Evolutionary conservation across 2,888 invertebrate genomes (phyloP).

Genomic region (Mermis nigrescens): DNA sequence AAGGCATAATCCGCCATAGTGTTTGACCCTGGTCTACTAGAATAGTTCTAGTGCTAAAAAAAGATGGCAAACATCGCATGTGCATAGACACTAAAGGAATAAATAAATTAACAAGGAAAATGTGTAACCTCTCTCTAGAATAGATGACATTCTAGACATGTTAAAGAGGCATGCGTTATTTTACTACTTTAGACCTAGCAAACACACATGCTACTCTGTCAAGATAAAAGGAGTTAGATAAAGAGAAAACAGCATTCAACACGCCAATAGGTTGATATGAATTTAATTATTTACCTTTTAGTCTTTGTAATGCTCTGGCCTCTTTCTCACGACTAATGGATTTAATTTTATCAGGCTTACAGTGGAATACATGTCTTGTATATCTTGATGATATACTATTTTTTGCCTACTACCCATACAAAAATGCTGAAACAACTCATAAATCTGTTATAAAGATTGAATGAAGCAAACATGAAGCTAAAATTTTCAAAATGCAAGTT

Average conservation of each 20-base stretch:
- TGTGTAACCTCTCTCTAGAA: neutral
- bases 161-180: neutral
- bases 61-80: neutral
- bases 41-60: neutral
- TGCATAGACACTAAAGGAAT: neutral
- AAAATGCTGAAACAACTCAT: neutral
- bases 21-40: neutral
- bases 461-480: too few species aligned
- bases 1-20: neutral
- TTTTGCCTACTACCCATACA: neutral
- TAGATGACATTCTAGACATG: neutral
- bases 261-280: constrained; percentile 17
- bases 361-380: too few species aligned
- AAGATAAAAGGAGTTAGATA: constrained; percentile 13
- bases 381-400: constrained; percentile 21
- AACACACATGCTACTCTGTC: constrained; percentile 15
- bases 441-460: neutral
- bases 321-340: constrained; percentile 22
- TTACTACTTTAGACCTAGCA: neutral
- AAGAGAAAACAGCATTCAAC: constrained; percentile 18
- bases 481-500: too few species aligned
- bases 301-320: constrained; percentile 15
- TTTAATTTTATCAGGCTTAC: constrained; percentile 13
- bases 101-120: neutral
- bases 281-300: constrained; percentile 13